These are phyloP conservation scores for Laothoe populi DNA, from an alignment of 2,888 invertebrate genomes.

Conservation along the genomic window DNA sequence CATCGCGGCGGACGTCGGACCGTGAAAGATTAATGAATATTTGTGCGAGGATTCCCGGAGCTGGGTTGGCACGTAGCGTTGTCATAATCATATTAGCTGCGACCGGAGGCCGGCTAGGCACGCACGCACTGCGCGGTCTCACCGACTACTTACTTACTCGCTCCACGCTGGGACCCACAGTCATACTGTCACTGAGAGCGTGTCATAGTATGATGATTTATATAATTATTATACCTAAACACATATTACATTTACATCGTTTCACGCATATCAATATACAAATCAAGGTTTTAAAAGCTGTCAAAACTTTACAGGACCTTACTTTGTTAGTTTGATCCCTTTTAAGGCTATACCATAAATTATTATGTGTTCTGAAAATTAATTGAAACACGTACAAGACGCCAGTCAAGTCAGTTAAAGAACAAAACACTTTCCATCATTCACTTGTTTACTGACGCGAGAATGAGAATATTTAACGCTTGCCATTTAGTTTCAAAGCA, in stretches of 20 bases:
- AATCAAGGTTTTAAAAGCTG: neutral
- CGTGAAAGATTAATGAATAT: slow-evolving; percentile 85
- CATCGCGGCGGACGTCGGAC: slow-evolving; percentile 84
- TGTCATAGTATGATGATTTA: neutral
- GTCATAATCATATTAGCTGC: slow-evolving; percentile 84
- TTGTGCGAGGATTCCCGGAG: slow-evolving; percentile 83
- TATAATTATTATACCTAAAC: neutral
- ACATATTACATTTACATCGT: too few relatives aligned
- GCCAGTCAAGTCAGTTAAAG: neutral
- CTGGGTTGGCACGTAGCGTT: slow-evolving; percentile 82
- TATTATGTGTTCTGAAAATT: neutral
- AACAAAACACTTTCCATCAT: slow-evolving; percentile 6
- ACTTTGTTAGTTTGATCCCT: neutral
- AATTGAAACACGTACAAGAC: neutral
- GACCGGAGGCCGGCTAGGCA: slow-evolving; percentile 78
- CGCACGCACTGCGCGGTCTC: slow-evolving; percentile 55
- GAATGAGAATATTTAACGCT: slow-evolving; percentile 32
- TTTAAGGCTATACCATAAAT: neutral
- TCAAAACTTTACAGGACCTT: neutral
- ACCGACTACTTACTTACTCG: slow-evolving; percentile 46
- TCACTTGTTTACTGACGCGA: slow-evolving; percentile 16
- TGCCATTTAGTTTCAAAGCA: slow-evolving; percentile 40
- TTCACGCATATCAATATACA: too few relatives aligned
- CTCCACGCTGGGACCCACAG: slow-evolving; percentile 11
- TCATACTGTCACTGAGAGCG: neutral